phyloP scores from a whole-genome alignment of 2,888 invertebrate genomes.

The Ernsta delagoae region DNA sequence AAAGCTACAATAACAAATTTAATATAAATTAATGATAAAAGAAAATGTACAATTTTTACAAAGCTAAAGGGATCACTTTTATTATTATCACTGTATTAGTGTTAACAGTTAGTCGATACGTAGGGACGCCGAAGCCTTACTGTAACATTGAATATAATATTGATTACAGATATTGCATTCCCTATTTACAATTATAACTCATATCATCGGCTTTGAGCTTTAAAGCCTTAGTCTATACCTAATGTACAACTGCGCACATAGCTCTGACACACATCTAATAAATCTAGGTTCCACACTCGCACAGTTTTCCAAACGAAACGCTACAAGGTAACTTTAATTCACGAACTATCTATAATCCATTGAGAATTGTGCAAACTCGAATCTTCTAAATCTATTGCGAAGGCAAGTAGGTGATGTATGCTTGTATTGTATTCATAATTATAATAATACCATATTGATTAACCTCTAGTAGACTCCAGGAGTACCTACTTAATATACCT shows the following conservation, averaged over 20 bases:
- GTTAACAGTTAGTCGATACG: constrained; percentile 54
- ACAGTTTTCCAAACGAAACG: constrained; percentile 51
- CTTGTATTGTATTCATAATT: constrained; percentile 55
- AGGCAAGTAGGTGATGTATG: constrained; percentile 81
- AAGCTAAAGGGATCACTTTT: constrained; percentile 78
- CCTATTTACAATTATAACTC: constrained; percentile 54
- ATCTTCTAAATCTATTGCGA: constrained; percentile 72
- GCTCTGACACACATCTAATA: constrained; percentile 11
- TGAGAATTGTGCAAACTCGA: constrained; percentile 73
- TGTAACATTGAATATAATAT: constrained; percentile 36
- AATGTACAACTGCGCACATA: constrained; percentile 40
- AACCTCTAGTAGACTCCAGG: constrained; percentile 58
- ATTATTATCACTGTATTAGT: constrained; percentile 74
- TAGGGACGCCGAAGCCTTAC: constrained; percentile 21
- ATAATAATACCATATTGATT: constrained; percentile 50
- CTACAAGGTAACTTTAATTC: constrained; percentile 75
- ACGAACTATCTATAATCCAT: constrained; percentile 40
- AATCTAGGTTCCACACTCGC: constrained; percentile 27
- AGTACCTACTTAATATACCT: constrained; percentile 53
- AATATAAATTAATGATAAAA: constrained; percentile 83
- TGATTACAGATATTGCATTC: constrained; percentile 53
- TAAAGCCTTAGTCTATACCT: constrained; percentile 31
- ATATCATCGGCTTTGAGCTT: constrained; percentile 15
- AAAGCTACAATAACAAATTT: constrained; percentile 84
- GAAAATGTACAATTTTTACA: constrained; percentile 83